phyloP scores from a whole-genome alignment of 2,888 invertebrate species.

The Cheilosia grossa region DNA sequence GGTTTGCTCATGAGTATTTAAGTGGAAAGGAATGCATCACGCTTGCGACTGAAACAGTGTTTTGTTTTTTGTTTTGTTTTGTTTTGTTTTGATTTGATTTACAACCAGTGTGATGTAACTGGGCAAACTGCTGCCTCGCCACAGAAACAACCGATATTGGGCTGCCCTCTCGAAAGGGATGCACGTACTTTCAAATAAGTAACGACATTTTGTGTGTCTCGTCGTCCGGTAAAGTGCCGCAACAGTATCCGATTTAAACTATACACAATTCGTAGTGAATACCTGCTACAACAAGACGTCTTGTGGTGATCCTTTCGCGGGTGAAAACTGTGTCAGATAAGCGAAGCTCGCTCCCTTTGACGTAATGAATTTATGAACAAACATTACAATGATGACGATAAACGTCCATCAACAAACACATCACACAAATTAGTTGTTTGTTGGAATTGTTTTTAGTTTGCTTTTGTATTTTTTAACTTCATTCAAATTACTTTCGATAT shows the following conservation, averaged over 20 bases:
- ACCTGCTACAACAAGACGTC: too few relatives aligned
- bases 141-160: too few relatives aligned
- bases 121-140: too few relatives aligned
- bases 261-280: too few relatives aligned
- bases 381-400: background rate
- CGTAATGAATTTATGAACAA: constrained; percentile 31
- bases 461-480: background rate
- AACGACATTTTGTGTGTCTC: too few relatives aligned
- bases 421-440: background rate
- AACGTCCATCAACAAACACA: background rate
- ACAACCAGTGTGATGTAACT: constrained; percentile 36
- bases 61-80: background rate
- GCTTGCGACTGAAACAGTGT: background rate
- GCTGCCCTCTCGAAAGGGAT: too few relatives aligned
- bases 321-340: constrained; percentile 46
- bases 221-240: too few relatives aligned
- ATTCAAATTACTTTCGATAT: constrained; percentile 4
- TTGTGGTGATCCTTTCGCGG: constrained; percentile 12
- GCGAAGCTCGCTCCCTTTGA: constrained; percentile 18
- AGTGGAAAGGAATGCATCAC: constrained; percentile 34
- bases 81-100: constrained; percentile 19
- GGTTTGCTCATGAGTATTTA: background rate
- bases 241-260: background rate
- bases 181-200: too few relatives aligned
- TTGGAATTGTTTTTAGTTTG: background rate